Evolutionary conservation across 1,140 invertebrate genomes (phyloP).

Genomic region (Babylonia areolata): DNA sequence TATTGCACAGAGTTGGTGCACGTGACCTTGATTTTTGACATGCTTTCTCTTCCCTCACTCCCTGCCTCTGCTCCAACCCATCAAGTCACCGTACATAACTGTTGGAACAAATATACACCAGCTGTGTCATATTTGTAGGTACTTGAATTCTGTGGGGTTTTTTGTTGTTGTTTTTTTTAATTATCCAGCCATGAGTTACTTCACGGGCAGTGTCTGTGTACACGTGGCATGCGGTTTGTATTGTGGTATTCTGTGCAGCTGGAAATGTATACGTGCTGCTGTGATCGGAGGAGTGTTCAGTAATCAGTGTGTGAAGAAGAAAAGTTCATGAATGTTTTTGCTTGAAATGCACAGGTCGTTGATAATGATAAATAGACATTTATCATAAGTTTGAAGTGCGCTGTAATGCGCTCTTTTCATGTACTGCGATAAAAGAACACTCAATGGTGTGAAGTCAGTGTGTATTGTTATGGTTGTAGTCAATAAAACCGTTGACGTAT

Average conservation of each 20-base stretch:
- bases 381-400: background rate
- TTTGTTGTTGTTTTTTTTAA: background rate
- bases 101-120: background rate
- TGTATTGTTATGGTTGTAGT: too few species aligned
- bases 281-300: too few species aligned
- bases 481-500: too few species aligned
- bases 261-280: background rate
- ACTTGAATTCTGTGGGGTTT: background rate
- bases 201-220: background rate
- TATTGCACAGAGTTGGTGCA: too few species aligned
- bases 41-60: background rate
- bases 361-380: background rate
- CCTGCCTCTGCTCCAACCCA: background rate
- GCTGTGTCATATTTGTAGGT: background rate
- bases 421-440: background rate
- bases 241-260: background rate
- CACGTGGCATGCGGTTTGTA: background rate
- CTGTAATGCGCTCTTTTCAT: background rate
- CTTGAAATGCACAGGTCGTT: background rate
- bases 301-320: background rate
- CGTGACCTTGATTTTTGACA: background rate
- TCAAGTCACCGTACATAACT: background rate
- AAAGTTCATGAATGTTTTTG: background rate
- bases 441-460: too few species aligned
- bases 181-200: background rate